phyloP scores from a whole-genome alignment of 2,888 invertebrate species.

The Eupithecia abbreviata region DNA sequence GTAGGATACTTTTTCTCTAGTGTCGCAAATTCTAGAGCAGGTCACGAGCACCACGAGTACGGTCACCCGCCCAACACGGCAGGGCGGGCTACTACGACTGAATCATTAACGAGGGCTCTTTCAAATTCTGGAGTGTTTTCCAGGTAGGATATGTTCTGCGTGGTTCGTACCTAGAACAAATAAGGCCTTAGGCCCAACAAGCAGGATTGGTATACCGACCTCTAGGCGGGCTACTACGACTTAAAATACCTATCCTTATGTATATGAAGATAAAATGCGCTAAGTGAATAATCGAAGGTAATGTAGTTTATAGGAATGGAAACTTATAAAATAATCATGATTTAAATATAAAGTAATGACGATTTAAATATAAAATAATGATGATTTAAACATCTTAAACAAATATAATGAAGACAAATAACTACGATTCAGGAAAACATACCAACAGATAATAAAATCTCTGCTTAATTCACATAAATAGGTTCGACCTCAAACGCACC shows the following conservation, averaged over 20 bases:
- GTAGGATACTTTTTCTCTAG: conserved; percentile 69
- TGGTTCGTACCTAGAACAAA: conserved; percentile 56
- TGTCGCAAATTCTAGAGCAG: not conserved
- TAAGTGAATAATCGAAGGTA: too few species aligned
- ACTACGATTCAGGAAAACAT: conserved; percentile 31
- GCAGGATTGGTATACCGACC: too few species aligned
- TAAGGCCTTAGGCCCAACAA: too few species aligned
- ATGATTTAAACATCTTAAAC: not conserved
- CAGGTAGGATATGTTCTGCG: conserved; percentile 73
- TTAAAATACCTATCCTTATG: too few species aligned
- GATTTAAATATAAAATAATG: not conserved
- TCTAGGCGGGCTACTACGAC: conserved; percentile 87
- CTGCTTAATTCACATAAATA: conserved; percentile 59
- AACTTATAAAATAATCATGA: too few species aligned
- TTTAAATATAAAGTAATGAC: too few species aligned
- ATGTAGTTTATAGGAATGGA: not conserved
- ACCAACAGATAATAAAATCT: conserved; percentile 38
- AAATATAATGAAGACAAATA: conserved; percentile 11
- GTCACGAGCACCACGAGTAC: conserved; percentile 58
- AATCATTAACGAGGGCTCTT: conserved; percentile 93
- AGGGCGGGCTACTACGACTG: conserved; percentile 94
- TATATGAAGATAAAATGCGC: too few species aligned
- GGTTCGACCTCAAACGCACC: conserved; percentile 70
- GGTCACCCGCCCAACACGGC: conserved; percentile 68
- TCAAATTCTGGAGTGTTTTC: conserved; percentile 93